Percentiles rank a stretch among this genome's conserved stretches.
phyloP scores from a whole-genome alignment of 2,888 invertebrate genomes.

The Luperina nickerlii region DNA sequence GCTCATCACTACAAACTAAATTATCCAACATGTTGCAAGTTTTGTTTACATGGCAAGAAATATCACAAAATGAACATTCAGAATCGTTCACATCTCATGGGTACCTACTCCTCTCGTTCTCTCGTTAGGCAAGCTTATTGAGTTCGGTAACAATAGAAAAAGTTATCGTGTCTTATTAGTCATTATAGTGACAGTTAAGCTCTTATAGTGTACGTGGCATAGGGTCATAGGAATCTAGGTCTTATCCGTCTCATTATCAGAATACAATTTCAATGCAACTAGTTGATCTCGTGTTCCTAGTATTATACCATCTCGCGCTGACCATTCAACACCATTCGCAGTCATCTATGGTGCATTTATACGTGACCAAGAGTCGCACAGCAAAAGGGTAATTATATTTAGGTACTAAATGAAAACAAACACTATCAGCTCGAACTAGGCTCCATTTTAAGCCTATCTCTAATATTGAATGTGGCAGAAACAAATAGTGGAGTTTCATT shows the following conservation, averaged over 20 bases:
- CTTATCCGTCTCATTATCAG: neutral
- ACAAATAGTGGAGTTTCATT: slow-evolving; percentile 48
- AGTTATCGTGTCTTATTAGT: too few relatives aligned
- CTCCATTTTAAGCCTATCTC: slow-evolving; percentile 49
- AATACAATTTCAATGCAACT: slow-evolving; percentile 2
- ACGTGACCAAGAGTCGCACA: slow-evolving; percentile 33
- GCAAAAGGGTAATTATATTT: slow-evolving; percentile 43
- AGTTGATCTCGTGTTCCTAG: neutral
- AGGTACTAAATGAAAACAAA: slow-evolving; percentile 51
- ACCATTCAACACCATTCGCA: neutral
- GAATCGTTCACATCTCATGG: neutral
- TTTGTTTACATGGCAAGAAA: too few relatives aligned
- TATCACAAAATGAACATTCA: neutral
- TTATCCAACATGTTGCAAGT: slow-evolving; percentile 3
- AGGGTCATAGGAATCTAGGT: too few relatives aligned
- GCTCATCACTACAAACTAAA: neutral
- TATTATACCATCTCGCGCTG: neutral
- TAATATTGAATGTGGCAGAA: slow-evolving; percentile 59
- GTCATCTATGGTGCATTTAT: slow-evolving; percentile 25
- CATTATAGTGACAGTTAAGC: too few relatives aligned
- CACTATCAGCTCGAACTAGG: slow-evolving; percentile 34
- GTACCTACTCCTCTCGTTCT: too few relatives aligned
- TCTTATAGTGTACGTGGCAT: neutral
- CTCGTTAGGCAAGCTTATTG: too few relatives aligned
- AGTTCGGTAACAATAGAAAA: too few relatives aligned